Conservation (phyloP, 2,113 vertebrate species). For the Cyphomyrus plagiostoma region DNA sequence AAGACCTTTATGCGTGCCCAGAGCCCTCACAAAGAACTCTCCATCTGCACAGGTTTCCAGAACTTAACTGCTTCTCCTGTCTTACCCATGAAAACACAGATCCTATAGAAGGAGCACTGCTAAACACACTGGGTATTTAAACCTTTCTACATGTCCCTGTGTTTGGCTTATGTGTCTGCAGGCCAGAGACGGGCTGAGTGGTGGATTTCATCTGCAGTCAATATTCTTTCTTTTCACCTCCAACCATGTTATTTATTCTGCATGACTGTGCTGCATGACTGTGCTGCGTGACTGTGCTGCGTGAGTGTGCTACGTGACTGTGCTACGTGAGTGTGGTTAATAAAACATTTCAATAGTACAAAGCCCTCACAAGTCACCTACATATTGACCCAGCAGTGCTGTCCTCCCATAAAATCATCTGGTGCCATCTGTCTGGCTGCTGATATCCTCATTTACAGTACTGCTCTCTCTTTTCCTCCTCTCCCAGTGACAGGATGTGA, state of each 20-base stretch:
- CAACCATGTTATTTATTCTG: neutral
- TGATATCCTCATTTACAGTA: conserved; percentile 16
- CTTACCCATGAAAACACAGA: neutral
- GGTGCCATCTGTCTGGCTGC: neutral
- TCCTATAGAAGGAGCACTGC: neutral
- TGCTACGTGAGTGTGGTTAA: neutral
- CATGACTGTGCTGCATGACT: neutral
- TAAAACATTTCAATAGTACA: neutral
- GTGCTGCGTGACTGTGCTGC: neutral
- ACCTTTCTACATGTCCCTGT: neutral
- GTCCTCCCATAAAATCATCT: neutral
- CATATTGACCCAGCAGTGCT: too few relatives aligned
- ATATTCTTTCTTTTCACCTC: neutral
- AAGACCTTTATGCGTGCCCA: conserved; percentile 6
- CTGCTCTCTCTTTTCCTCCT: neutral
- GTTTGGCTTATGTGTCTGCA: neutral
- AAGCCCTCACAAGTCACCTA: neutral
- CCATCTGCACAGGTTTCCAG: neutral
- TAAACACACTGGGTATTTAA: neutral
- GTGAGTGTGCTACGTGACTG: neutral
- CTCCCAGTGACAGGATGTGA: conserved; percentile 11
- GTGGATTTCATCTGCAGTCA: neutral
- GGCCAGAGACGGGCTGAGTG: neutral
- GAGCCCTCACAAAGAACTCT: neutral
- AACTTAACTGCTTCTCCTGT: neutral